Base-by-base conservation (phyloP, 2,888 invertebrate genomes). In the Cordilura impudica region DNA sequence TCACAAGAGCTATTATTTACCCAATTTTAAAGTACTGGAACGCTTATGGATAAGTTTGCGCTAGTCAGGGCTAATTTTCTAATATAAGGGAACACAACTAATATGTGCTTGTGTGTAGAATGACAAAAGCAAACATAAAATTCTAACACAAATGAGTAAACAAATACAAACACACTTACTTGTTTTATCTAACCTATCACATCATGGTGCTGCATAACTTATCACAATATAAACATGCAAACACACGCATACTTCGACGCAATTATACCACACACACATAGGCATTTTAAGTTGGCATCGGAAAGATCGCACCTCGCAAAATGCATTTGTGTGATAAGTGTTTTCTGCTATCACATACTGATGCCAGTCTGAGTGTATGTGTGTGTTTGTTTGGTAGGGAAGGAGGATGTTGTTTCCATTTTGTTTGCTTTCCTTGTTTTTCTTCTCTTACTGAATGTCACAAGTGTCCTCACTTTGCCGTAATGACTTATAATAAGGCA, bases 361-460 rank as follows among this genome's bases (percentile, higher is more conserved):
- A 39, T 39, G 6, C 26, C n/a, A 29, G 19, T 7, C 0, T 47
- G 10, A 18, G n/a, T 35, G 8, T 23, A 21, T 23, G 39, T 16
- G 16, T 39, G 10, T 51, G 14, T 26, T 8, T 1, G 6, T 49
- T 6, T 49, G 21, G n/a, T 23, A 21, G 2, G 43, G 16, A 43
- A 43, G 14, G 35, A 4, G 16, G 60, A 43, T 16, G 19, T 4
- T 53, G 19, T 67, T 67, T 60, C 58, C 58, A 43, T 49, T 49
- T 51, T 21, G 66, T 73, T 74, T 47, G 66, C 18, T 60, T 67
- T 47, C 31, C n/a, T 67, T 18, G 35, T 47, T 58, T 60, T 53
- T 61, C 26, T n/a, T 74, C 23, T 53, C 23, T 74, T 74, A 35
- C 45, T 53, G 67, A 16, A 67, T 54, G 54, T 53, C 67, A 67